phyloP scores from a whole-genome alignment of 2,113 vertebrate genomes.

The Pelvicachromis taeniatus region DNA sequence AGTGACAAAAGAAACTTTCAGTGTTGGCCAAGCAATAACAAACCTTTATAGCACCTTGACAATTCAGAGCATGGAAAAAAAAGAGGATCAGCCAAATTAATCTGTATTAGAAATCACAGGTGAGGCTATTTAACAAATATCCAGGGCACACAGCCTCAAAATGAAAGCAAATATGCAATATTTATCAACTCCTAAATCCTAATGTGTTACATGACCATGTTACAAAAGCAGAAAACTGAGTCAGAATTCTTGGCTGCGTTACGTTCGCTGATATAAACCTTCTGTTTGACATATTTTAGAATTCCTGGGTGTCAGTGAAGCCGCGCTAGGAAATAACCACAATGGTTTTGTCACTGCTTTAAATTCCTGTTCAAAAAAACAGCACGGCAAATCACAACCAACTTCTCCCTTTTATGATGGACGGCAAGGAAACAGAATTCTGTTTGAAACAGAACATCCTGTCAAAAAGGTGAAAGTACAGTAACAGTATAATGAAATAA shows the following conservation, averaged over 20 bases:
- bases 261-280: conserved; percentile 4
- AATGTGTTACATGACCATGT: conserved; percentile 29
- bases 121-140: background rate
- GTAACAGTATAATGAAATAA: background rate
- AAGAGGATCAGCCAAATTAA: background rate
- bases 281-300: conserved; percentile 16
- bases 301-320: background rate
- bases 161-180: background rate
- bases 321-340: background rate
- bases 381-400: background rate
- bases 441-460: background rate
- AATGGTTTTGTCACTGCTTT: background rate
- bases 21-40: background rate
- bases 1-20: background rate
- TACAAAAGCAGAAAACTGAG: conserved; percentile 35
- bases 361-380: background rate
- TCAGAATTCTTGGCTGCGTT: conserved; percentile 31
- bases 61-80: background rate
- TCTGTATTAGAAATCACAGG: background rate
- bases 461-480: background rate
- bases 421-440: background rate
- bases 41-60: background rate
- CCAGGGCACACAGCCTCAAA: background rate
- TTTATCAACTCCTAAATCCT: background rate
- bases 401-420: background rate